A percentile compares a stretch with the other conserved stretches of the same genome.
phyloP scores from a whole-genome alignment of 2,113 vertebrate genomes.

The Perognathus longimembris region DNA sequence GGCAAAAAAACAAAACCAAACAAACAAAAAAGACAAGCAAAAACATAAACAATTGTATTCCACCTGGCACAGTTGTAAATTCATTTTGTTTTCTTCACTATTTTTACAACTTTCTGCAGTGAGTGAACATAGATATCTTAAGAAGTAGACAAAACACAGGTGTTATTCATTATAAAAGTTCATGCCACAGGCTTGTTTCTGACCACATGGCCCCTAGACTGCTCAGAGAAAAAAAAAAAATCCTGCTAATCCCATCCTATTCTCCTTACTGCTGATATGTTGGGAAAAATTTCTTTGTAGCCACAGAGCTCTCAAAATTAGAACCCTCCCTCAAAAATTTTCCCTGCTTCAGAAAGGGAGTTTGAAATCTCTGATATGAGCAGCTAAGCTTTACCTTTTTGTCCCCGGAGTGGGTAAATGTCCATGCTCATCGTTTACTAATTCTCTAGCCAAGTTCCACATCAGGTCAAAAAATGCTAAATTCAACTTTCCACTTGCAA shows the following conservation, averaged over 20 bases:
- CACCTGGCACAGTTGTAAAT: background rate
- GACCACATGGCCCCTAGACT: background rate
- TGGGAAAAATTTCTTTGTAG: background rate
- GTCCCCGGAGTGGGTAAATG: fast-evolving
- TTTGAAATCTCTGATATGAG: background rate
- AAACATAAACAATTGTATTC: background rate
- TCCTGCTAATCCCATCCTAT: background rate
- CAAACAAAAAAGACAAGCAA: no score
- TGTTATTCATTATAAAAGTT: background rate
- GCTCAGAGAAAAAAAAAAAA: background rate
- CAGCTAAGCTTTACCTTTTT: background rate
- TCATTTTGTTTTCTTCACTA: background rate
- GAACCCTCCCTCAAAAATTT: background rate
- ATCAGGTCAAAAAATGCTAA: background rate
- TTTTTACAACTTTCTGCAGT: background rate
- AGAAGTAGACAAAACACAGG: background rate
- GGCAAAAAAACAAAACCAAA: no score
- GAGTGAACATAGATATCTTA: background rate
- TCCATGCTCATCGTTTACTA: background rate
- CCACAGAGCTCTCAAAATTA: background rate
- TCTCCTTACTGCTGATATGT: background rate
- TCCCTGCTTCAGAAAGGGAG: background rate
- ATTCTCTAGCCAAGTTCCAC: background rate
- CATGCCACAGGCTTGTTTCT: background rate
- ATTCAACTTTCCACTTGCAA: background rate